Evolutionary conservation across 2,888 invertebrate genomes (phyloP), one percentile per base, ranked within the genome.

Genomic region (Tethea ocularis): DNA sequence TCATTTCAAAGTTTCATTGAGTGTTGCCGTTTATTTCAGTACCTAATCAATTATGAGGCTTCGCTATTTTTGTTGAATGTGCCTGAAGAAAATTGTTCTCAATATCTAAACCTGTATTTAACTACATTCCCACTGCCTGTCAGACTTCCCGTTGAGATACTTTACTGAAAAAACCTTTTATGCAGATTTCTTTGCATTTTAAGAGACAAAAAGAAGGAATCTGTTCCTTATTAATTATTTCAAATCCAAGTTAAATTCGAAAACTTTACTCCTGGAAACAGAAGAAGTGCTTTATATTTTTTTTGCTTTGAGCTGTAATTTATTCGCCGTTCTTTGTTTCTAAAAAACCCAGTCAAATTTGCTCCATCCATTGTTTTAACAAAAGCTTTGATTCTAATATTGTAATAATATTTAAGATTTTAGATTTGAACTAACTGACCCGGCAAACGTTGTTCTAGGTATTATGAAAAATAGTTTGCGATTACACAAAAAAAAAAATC

Each of bases 141-240:
- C 73, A 70, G 69, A 72, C 67, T 71, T 67, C 64, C 66, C 67
- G 65, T 57, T 55, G 62, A 61, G 60, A 58, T 66, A 67, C 75
- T 74, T n/a, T 71, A 73, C 75, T 64, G 56, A 61, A 64, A 75
- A 79, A 81, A 75, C 76, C 74, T 80, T 83, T 82, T 83, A 83
- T 80, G 79, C 74, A 81, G 75, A 81, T 80, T 64, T 63, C 58
- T 72, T 71, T 73, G 68, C 63, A 67, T 62, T 71, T 69, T 61
- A 62, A 67, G 59, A 71, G 62, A 67, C 10, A 66, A 52, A n/a
- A 66, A 63, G 61, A 66, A 61, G 55, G 36, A 66, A 65, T 63
- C 62, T 51, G 59, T 61, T 63, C 61, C 62, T 61, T 67, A 66
- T 65, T 67, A 56, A 58, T 58, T 46, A 62, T 63, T 65, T 62